These are phyloP conservation scores for Spilogale gracilis DNA, from an alignment of 2,113 vertebrate species.

Conservation along the genomic window DNA sequence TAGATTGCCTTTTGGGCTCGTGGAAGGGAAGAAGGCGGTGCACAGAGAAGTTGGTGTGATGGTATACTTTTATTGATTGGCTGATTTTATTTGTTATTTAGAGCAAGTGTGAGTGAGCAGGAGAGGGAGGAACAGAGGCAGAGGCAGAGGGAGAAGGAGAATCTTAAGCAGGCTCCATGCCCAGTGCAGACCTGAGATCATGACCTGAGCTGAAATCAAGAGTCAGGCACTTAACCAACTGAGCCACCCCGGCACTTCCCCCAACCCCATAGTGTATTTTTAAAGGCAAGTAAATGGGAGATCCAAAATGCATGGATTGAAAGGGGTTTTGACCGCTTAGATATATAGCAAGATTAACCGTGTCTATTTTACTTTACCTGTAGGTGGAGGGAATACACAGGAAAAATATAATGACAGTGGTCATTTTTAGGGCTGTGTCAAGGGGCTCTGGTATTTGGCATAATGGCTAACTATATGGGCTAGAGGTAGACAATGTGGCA, in stretches of 20 bases:
- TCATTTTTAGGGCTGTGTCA: neutral
- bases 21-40: neutral
- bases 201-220: neutral
- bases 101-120: neutral
- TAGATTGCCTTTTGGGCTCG: neutral
- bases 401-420: neutral
- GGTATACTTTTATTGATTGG: neutral
- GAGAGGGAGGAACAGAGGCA: neutral
- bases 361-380: neutral
- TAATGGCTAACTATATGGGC: neutral
- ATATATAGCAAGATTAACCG: neutral
- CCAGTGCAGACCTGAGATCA: neutral
- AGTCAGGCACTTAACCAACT: neutral
- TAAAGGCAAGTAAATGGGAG: neutral
- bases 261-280: neutral
- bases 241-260: neutral
- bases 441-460: neutral
- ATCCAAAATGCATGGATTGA: neutral
- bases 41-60: neutral
- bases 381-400: neutral
- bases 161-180: neutral
- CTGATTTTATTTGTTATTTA: neutral
- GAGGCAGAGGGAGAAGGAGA: neutral
- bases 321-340: neutral
- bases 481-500: accelerated